Evolutionary conservation across 2,113 vertebrate species (phyloP).

Genomic region (Mustelus asterias): DNA sequence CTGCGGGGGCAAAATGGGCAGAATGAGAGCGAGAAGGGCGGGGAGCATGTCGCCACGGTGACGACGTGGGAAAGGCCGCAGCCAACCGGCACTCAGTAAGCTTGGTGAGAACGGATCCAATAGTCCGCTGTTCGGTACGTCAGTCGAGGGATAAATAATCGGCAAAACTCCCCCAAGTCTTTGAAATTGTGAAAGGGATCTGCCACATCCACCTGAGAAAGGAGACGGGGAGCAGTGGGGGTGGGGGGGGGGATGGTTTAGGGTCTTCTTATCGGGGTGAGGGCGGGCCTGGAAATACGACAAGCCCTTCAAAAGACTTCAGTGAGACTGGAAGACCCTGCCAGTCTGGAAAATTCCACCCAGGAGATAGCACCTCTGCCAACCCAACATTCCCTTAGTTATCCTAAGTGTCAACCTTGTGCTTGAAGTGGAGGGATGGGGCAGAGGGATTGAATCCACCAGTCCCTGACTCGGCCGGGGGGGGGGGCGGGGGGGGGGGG

Average conservation of each 20-base stretch:
- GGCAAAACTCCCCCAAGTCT: not conserved
- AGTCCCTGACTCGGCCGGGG: not conserved
- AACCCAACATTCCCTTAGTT: not conserved
- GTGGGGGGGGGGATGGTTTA: no score
- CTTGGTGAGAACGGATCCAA: not conserved
- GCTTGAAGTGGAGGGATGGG: not conserved
- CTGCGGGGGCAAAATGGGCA: slow-evolving; percentile 52
- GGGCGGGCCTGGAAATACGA: no score
- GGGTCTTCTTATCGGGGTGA: no score
- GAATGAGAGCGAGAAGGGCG: not conserved
- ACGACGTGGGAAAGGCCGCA: no score
- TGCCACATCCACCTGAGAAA: not conserved
- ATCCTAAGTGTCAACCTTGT: not conserved
- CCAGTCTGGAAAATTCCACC: no score
- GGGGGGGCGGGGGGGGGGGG: no score
- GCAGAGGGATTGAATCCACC: not conserved
- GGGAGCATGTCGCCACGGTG: not conserved
- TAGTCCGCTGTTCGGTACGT: not conserved
- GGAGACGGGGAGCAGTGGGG: no score
- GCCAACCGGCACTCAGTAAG: not conserved
- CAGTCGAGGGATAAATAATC: no score
- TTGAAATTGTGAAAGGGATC: not conserved
- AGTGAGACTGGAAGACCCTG: no score
- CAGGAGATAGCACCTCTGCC: not conserved
- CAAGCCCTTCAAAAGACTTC: no score